Evolutionary conservation across 2,113 vertebrate species (phyloP).

Genomic region (Paralichthys olivaceus): DNA sequence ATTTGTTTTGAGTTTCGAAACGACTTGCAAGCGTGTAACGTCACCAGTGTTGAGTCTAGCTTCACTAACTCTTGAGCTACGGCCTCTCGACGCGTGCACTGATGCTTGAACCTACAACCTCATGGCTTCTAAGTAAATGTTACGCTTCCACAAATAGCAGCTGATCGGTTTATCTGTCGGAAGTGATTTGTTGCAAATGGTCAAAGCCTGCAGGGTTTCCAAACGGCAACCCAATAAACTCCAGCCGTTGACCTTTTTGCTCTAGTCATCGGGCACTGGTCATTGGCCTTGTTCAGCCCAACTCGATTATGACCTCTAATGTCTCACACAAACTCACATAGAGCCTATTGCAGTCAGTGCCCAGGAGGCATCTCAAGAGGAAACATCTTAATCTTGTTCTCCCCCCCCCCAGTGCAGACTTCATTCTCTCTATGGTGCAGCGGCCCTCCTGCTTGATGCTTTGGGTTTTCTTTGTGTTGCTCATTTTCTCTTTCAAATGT

Average conservation of each 20-base stretch:
- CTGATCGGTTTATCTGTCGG: slow-evolving; percentile 74
- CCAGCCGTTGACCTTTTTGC: slow-evolving; percentile 77
- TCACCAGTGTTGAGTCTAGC: slow-evolving; percentile 10
- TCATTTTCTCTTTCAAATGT: slow-evolving; percentile 11
- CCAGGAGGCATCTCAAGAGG: slow-evolving; percentile 66
- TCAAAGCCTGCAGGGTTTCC: slow-evolving; percentile 71
- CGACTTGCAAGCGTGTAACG: background rate
- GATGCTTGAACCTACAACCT: slow-evolving; percentile 58
- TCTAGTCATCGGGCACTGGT: slow-evolving; percentile 65
- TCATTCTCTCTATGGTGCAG: slow-evolving; percentile 26
- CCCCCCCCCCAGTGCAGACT: slow-evolving; percentile 11
- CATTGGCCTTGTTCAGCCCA: slow-evolving; percentile 72
- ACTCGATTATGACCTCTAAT: slow-evolving; percentile 77
- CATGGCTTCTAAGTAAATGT: slow-evolving; percentile 71
- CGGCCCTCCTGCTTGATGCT: background rate
- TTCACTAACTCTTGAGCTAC: slow-evolving; percentile 22
- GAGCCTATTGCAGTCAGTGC: slow-evolving; percentile 53
- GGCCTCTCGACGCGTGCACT: slow-evolving; percentile 26
- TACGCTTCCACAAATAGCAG: slow-evolving; percentile 75
- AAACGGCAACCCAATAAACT: slow-evolving; percentile 78
- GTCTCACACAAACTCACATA: slow-evolving; percentile 70
- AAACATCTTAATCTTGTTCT: slow-evolving; percentile 54
- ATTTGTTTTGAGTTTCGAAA: background rate
- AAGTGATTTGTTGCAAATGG: slow-evolving; percentile 76
- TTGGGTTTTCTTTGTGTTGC: slow-evolving; percentile 9